phyloP scores from a whole-genome alignment of 1,140 invertebrate genomes.

The Achatina immaculata region DNA sequence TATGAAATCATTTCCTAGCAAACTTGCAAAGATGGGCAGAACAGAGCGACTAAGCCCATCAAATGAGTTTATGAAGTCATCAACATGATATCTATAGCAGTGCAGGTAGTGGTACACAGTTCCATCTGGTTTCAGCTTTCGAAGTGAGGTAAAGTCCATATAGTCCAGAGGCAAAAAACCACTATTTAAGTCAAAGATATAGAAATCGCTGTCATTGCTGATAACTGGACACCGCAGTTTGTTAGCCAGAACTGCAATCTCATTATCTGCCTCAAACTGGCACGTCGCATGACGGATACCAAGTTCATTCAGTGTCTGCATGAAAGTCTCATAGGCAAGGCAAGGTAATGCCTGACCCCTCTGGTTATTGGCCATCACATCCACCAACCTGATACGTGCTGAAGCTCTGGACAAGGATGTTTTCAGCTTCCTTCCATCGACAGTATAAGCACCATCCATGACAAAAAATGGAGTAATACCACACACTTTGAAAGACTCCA shows the following conservation, averaged over 20 bases:
- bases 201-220: slow-evolving; percentile 93
- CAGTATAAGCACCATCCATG: slow-evolving; percentile 83
- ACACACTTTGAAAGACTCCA: slow-evolving; percentile 80
- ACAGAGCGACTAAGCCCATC: slow-evolving; percentile 77
- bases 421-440: slow-evolving; percentile 80
- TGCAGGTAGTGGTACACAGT: slow-evolving; percentile 67
- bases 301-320: slow-evolving; percentile 77
- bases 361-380: slow-evolving; percentile 50
- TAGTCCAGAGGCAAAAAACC: slow-evolving; percentile 84
- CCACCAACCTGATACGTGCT: slow-evolving; percentile 75
- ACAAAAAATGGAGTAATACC: slow-evolving; percentile 83
- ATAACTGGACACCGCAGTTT: slow-evolving; percentile 85
- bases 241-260: slow-evolving; percentile 83
- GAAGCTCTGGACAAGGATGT: slow-evolving; percentile 78
- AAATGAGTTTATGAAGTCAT: slow-evolving; percentile 79
- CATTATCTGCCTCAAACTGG: slow-evolving; percentile 88
- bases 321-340: slow-evolving; percentile 81
- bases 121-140: slow-evolving; percentile 26
- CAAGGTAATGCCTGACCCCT: slow-evolving; percentile 65
- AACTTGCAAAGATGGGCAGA: slow-evolving; percentile 83
- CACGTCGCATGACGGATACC: slow-evolving; percentile 79
- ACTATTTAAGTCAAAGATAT: slow-evolving; percentile 81
- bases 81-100: slow-evolving; percentile 81
- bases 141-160: slow-evolving; percentile 70
- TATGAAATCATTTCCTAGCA: slow-evolving; percentile 92